Base-by-base conservation (phyloP, 2,888 invertebrate genomes). In the Agonopterix alstromeriana region DNA sequence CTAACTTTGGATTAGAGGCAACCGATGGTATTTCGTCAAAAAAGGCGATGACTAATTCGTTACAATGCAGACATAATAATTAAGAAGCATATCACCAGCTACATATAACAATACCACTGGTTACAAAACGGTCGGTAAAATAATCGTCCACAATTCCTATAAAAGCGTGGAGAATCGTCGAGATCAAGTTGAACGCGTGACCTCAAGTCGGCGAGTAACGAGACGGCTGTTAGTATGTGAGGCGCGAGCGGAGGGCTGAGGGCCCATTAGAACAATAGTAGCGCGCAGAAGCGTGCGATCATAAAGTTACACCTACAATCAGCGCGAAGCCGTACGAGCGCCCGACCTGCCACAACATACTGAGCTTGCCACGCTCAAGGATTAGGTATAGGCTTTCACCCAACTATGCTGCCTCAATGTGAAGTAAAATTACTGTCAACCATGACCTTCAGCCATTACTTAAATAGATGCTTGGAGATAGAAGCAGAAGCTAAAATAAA, bases 221-320 rank as follows among this genome's bases (percentile, higher is more conserved):
- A 73, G 70, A 72, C 36, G 71, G 65, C 72, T 73, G 71, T 72
- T 65, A 63, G 71, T 67, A 66, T 62, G 67, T 60, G 66, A 69
- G 66, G 63, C 61, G 70, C 65, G 66, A 69, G 64, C 54, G 56
- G 66, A 67, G 56, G 63, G 58, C 70, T 64, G 67, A 70, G 67
- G 68, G 73, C 68, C 82, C 67, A 82, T 81, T 78, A 81, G 76
- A 83, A 85, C 82, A 85, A 85, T 84, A 77, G 82, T 77, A 77
- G 80, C 74, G 70, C 65, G 72, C 78, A 79, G 75, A 75, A 82
- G 79, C 83, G 75, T 77, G 77, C 77, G 77, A 80, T 82, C 81
- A 79, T 83, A 82, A 82, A 82, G 60, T 82, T 76, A 71, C 79
- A 77, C 77, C 73, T 75, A 73, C 75, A 77, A 80, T 77, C 74